These are phyloP conservation scores for Lutjanus erythropterus DNA, from an alignment of 2,113 vertebrate species.

Conservation along the genomic window DNA sequence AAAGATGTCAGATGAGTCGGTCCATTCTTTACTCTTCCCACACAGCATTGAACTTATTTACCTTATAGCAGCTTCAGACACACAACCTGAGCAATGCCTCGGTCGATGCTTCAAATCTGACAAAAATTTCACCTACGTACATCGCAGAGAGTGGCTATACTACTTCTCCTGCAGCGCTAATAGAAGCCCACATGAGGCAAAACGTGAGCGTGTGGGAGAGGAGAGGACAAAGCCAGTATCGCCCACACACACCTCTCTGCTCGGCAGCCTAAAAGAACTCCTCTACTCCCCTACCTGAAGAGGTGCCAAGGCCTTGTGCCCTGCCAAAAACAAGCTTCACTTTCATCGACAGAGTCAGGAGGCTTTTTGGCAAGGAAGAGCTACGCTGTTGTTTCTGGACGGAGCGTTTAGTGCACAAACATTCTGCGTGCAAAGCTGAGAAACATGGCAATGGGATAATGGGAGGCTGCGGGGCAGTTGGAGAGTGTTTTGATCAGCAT, in stretches of 20 bases:
- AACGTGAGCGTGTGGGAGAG: conserved; percentile 76
- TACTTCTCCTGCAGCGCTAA: conserved; percentile 58
- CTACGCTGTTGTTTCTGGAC: conserved; percentile 73
- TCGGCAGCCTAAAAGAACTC: conserved; percentile 70
- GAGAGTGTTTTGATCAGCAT: conserved; percentile 70
- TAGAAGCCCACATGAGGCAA: conserved; percentile 72
- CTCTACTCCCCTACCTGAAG: conserved; percentile 71
- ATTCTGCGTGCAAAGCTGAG: conserved; percentile 64
- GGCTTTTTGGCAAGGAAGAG: conserved; percentile 68
- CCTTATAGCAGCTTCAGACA: conserved; percentile 62
- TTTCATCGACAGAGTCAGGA: conserved; percentile 76
- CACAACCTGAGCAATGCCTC: conserved; percentile 42
- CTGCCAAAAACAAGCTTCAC: conserved; percentile 76
- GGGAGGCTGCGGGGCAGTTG: conserved; percentile 65
- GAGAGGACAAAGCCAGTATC: conserved; percentile 75
- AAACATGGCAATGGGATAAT: conserved; percentile 69
- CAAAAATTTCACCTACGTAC: conserved; percentile 61
- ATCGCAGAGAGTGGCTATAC: conserved; percentile 43
- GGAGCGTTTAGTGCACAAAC: conserved; percentile 65
- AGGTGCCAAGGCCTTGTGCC: conserved; percentile 70
- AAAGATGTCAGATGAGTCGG: conserved; percentile 64
- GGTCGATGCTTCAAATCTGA: conserved; percentile 46
- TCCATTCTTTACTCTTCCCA: conserved; percentile 58
- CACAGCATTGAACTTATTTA: conserved; percentile 64
- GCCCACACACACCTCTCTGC: conserved; percentile 72